A percentile compares a stretch with the other conserved stretches of the same genome.
These are phyloP conservation scores for Drosophila histrio DNA, from an alignment of 2,888 invertebrate species.

Conservation along the genomic window DNA sequence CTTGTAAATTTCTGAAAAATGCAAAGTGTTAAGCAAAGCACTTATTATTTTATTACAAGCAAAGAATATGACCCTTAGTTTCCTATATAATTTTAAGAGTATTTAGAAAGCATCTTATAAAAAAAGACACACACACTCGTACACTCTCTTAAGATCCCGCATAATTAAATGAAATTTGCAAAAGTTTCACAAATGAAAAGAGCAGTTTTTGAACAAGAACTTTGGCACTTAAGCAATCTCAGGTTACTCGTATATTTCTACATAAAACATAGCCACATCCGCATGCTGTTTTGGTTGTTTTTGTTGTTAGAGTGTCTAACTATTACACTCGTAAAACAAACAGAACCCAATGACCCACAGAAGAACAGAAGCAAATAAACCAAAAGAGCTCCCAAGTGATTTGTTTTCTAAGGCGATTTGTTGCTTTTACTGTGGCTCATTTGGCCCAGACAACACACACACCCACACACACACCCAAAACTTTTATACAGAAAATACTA, in stretches of 20 bases:
- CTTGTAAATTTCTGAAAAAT: too few species aligned
- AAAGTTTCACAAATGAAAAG: conserved; percentile 28
- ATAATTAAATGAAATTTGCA: conserved; percentile 36
- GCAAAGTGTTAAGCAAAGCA: too few species aligned
- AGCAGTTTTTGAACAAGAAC: background rate
- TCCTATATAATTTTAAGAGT: too few species aligned
- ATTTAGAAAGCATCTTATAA: background rate
- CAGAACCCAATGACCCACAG: conserved; percentile 32
- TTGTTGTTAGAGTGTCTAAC: conserved; percentile 17
- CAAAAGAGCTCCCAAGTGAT: conserved; percentile 54
- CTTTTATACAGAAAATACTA: conserved; percentile 29
- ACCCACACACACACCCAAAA: background rate
- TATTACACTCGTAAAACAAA: conserved; percentile 25
- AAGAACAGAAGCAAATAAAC: conserved; percentile 44
- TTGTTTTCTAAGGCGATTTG: conserved; percentile 49
- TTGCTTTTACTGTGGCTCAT: conserved; percentile 58
- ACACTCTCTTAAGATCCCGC: conserved; percentile 5
- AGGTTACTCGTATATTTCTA: background rate
- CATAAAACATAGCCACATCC: conserved; percentile 11
- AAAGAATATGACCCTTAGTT: background rate
- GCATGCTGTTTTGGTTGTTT: conserved; percentile 9
- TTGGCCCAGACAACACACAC: conserved; percentile 34
- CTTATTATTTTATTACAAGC: too few species aligned
- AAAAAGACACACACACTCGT: background rate
- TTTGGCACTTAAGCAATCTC: conserved; percentile 19